A percentile compares a stretch with the other conserved stretches of the same genome.
Conservation (phyloP, 2,888 invertebrate species). For the Omphaloscelis lunosa region DNA sequence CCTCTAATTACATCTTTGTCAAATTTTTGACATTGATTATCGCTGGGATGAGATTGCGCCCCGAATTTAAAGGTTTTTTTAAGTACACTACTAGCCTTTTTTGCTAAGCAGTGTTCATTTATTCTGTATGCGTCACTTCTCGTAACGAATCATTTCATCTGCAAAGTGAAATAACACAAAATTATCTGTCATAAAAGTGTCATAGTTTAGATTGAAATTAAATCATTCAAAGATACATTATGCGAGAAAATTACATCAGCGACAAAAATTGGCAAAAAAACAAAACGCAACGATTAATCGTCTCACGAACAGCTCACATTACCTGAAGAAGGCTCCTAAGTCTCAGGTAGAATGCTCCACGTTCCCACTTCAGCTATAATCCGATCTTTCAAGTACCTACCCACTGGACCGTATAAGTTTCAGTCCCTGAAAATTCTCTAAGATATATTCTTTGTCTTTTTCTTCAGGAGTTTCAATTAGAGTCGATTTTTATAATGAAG, state of each 20-base stretch:
- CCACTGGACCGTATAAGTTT: slow-evolving; percentile 61
- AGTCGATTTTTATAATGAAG: slow-evolving; percentile 52
- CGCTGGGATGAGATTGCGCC: background rate
- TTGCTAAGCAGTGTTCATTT: background rate
- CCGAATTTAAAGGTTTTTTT: background rate
- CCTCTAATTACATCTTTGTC: background rate
- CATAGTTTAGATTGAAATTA: background rate
- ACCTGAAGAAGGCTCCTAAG: slow-evolving; percentile 55
- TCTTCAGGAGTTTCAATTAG: slow-evolving; percentile 48
- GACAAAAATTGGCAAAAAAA: background rate
- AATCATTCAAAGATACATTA: background rate
- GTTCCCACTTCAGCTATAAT: slow-evolving; percentile 65
- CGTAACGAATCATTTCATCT: background rate
- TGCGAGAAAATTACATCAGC: background rate
- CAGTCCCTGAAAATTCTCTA: slow-evolving; percentile 43
- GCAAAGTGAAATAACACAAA: background rate
- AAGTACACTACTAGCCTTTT: background rate
- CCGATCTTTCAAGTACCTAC: slow-evolving; percentile 63
- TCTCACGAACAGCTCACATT: slow-evolving; percentile 14
- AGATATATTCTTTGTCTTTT: slow-evolving; percentile 40
- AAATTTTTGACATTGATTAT: background rate
- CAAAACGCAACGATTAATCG: slow-evolving; percentile 17
- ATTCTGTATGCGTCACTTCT: background rate
- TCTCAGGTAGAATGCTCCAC: slow-evolving; percentile 51
- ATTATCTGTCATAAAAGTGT: background rate